Conservation (phyloP, 2,113 vertebrate species). For the Thymallus thymallus region DNA sequence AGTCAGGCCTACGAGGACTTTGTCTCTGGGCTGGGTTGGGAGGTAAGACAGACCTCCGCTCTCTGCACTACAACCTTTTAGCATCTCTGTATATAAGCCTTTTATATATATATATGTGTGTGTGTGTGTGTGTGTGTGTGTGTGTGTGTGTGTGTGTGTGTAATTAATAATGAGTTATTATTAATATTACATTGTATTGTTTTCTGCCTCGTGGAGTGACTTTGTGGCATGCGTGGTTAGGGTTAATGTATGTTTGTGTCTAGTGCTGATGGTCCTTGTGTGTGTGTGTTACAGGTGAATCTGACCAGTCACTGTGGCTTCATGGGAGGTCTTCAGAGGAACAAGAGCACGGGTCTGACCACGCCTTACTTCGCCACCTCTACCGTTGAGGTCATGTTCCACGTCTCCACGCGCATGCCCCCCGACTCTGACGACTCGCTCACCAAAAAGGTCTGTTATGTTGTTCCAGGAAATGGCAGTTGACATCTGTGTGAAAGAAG, state of each 20-base stretch:
- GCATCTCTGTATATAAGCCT: too few species aligned
- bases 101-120: too few species aligned
- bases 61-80: too few species aligned
- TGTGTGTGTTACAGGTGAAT: constrained; percentile 80
- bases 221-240: too few species aligned
- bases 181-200: too few species aligned
- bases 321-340: constrained; percentile 96
- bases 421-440: constrained; percentile 95
- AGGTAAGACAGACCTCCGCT: constrained; percentile 74
- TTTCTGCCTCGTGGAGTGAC: too few species aligned
- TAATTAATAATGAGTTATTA: too few species aligned
- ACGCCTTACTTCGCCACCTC: constrained; percentile 97
- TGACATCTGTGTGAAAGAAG: too few species aligned
- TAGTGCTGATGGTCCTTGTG: not conserved
- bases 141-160: too few species aligned
- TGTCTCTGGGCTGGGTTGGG: constrained; percentile 97
- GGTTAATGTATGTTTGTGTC: not conserved
- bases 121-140: too few species aligned
- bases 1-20: constrained; percentile 98
- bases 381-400: constrained; percentile 96
- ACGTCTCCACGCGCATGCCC: constrained; percentile 97
- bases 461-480: too few species aligned
- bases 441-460: constrained; percentile 59
- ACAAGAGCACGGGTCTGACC: constrained; percentile 93
- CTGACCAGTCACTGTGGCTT: constrained; percentile 96